These are phyloP conservation scores for Phalacrocorax aristotelis DNA, from an alignment of 2,113 vertebrate genomes.

Conservation along the genomic window DNA sequence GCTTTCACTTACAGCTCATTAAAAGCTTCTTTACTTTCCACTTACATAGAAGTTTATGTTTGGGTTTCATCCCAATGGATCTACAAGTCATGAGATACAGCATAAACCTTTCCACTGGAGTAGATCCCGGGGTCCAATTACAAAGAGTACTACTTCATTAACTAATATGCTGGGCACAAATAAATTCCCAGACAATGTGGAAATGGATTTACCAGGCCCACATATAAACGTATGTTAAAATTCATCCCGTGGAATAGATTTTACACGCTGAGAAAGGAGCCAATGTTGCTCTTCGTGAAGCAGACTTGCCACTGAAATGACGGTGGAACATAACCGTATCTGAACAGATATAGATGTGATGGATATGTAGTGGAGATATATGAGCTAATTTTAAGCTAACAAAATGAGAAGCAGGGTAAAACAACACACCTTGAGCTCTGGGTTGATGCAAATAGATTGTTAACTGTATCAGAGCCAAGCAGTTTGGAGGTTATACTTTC, in stretches of 20 bases:
- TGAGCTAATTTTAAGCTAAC: background rate
- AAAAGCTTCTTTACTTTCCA: slow-evolving; percentile 22
- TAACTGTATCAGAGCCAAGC: background rate
- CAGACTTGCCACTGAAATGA: background rate
- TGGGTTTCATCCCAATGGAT: slow-evolving; percentile 8
- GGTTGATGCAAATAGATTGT: background rate
- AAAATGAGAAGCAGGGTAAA: background rate
- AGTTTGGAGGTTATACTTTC: background rate
- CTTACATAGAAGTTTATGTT: background rate
- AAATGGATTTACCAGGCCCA: background rate
- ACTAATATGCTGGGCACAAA: background rate
- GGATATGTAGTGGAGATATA: background rate
- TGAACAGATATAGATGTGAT: background rate
- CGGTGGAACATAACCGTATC: background rate
- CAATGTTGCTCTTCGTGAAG: background rate
- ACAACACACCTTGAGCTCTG: background rate
- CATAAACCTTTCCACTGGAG: background rate
- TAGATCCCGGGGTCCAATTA: slow-evolving; percentile 7
- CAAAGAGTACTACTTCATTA: background rate
- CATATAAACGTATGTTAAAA: background rate
- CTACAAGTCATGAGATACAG: background rate
- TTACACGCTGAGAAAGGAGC: background rate
- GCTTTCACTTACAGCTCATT: slow-evolving; percentile 41
- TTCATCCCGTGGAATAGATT: background rate
- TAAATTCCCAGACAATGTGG: background rate